phyloP scores from a whole-genome alignment of 2,888 invertebrate genomes.

The Erebia epiphron region DNA sequence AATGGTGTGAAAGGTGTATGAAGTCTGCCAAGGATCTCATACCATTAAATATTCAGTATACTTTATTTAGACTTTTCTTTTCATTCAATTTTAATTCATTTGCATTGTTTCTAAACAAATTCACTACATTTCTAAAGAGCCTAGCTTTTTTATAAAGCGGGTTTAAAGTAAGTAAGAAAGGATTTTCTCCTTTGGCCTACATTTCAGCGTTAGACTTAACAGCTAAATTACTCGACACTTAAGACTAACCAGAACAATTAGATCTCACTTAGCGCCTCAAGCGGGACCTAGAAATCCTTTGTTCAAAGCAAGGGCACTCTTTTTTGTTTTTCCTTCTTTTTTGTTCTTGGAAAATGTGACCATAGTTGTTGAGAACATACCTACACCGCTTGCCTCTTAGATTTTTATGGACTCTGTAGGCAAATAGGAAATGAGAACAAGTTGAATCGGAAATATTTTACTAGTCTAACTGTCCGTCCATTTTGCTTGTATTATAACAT shows the following conservation, averaged over 20 bases:
- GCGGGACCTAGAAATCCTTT: slow-evolving; percentile 36
- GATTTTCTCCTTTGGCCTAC: slow-evolving; percentile 32
- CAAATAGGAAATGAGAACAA: too few relatives aligned
- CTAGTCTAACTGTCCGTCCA: too few relatives aligned
- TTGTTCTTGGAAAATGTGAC: slow-evolving; percentile 6
- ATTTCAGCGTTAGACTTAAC: slow-evolving; percentile 30
- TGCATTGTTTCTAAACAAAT: not conserved
- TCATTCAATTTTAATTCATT: too few relatives aligned
- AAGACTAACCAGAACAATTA: slow-evolving; percentile 35
- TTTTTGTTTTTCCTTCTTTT: slow-evolving; percentile 15
- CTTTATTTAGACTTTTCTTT: too few relatives aligned
- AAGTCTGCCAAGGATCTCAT: too few relatives aligned
- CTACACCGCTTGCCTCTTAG: not conserved
- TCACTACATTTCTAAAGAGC: not conserved
- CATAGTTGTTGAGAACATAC: not conserved
- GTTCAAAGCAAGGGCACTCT: slow-evolving; percentile 20
- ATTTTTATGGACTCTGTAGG: not conserved
- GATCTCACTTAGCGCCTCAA: slow-evolving; percentile 35
- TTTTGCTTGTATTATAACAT: too few relatives aligned
- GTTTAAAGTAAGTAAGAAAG: slow-evolving; percentile 12
- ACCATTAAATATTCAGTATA: too few relatives aligned
- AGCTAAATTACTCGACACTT: slow-evolving; percentile 32
- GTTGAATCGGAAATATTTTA: too few relatives aligned
- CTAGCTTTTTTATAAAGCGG: not conserved
- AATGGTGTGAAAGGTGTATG: too few relatives aligned